Conservation (phyloP, 2,888 invertebrate genomes). For the Alsophila aescularia region DNA sequence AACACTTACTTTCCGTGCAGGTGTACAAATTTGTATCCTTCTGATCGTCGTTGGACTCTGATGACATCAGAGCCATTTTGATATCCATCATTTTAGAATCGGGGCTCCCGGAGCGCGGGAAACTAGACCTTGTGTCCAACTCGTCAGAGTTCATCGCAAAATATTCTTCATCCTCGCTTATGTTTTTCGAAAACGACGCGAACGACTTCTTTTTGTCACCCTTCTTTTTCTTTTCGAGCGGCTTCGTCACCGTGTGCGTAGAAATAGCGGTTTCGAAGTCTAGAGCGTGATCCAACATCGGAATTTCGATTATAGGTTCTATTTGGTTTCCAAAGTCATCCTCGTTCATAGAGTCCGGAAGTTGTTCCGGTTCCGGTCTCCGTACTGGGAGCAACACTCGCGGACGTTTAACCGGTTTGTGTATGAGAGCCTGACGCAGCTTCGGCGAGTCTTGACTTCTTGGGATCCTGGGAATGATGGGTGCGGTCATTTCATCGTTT, state of each 20-base stretch:
- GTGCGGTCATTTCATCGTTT: background rate
- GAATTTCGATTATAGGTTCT: constrained; percentile 37
- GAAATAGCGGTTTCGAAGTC: constrained; percentile 75
- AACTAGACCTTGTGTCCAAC: constrained; percentile 72
- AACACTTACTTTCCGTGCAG: constrained; percentile 71
- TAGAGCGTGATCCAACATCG: constrained; percentile 39
- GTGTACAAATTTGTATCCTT: constrained; percentile 61
- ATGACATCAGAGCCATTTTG: constrained; percentile 48
- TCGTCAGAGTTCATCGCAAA: constrained; percentile 66
- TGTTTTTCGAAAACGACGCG: constrained; percentile 48
- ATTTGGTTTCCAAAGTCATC: constrained; percentile 40
- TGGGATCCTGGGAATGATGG: constrained; percentile 41
- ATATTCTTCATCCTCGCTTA: constrained; percentile 76
- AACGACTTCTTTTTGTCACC: constrained; percentile 56
- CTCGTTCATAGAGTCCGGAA: constrained; percentile 37
- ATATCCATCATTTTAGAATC: constrained; percentile 64
- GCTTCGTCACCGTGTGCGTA: constrained; percentile 72
- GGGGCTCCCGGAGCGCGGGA: constrained; percentile 70
- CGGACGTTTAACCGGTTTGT: constrained; percentile 69
- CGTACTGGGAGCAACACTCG: constrained; percentile 69
- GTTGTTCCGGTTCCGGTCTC: constrained; percentile 51
- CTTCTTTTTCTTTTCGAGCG: constrained; percentile 48
- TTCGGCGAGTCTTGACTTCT: constrained; percentile 68
- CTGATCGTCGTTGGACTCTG: constrained; percentile 65
- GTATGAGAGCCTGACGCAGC: constrained; percentile 61